Base-by-base conservation (phyloP, 2,797 vertebrate genomes). In the Ceyx erithaca region DNA sequence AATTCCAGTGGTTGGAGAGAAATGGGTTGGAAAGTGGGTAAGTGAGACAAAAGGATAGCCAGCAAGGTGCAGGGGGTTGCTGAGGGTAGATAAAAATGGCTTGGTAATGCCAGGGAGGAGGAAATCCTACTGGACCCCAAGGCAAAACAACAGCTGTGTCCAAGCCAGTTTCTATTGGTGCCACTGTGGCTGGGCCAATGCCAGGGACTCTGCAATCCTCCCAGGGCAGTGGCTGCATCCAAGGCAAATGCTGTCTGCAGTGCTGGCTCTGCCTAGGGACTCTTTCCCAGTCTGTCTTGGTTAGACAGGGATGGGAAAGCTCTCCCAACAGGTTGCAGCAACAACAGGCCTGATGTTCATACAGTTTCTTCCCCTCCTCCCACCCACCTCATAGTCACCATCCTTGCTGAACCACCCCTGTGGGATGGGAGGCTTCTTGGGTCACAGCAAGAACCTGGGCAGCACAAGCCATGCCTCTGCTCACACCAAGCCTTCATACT, bases 21-120 rank as follows among this genome's bases (percentile, higher is more conserved):
- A 87, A 64, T 23, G 43, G 37, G n/a, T 43, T 81, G 48, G 62
- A 51, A 93, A 94, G 59, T 13, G 48, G 68, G 94, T 40, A 80
- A 18, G 40, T 2, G 4, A 71, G 43, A 91, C 40, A 58, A 80
- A 83, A 22, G 69, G 52, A 43, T 43, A 21, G 40, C 14, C 66
- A 54, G 45, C 33, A 80, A 71, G 52, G 41, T 76, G 22, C 22
- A 45, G 45, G 51, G 30, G 3, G 10, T 31, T 92, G 31, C 62
- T 68, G 12, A 14, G 9, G 17, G 45, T 79, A 37, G 33, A 89
- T 52, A 82, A 85, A 94, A 94, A 87, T n/a, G 9, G 26, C 54
- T 91, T 80, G 48, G 7, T 26, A 41, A 45, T 86, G 54, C 43
- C 61, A 59, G 41, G 18, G 20, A 59, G 33, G 41, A 76, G 2